Percentiles rank a stretch among this genome's conserved stretches.
phyloP scores from a whole-genome alignment of 1,140 invertebrate genomes.

The Drosophila jambulina region DNA sequence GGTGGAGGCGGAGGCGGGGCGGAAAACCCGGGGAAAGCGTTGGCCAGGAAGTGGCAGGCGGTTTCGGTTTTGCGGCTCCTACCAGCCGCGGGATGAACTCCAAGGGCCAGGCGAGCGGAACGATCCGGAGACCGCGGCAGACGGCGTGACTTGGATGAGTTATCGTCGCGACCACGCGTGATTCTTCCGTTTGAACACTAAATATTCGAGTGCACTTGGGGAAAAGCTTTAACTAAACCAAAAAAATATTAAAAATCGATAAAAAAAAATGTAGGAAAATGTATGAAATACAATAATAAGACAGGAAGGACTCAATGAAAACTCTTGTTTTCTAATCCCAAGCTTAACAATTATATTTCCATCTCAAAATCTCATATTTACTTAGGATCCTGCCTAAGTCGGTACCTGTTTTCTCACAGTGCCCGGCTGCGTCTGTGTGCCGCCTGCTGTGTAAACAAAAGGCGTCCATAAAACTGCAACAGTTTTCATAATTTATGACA shows the following conservation, averaged over 20 bases:
- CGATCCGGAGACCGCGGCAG: constrained; percentile 63
- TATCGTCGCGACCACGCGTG: constrained; percentile 72
- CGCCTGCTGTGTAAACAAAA: constrained; percentile 44
- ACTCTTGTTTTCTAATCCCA: not conserved
- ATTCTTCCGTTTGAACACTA: constrained; percentile 43
- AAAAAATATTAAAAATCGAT: not conserved
- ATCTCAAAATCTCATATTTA: not conserved
- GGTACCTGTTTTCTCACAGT: constrained; percentile 1
- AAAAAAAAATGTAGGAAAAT: not conserved
- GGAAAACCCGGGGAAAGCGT: constrained; percentile 13
- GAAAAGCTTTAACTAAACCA: not conserved
- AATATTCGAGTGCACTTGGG: constrained; percentile 13
- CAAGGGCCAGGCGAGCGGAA: constrained; percentile 53
- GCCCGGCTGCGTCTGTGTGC: constrained; percentile 9
- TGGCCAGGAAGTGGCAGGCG: constrained; percentile 71
- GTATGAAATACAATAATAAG: accelerated
- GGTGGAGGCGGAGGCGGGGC: constrained; percentile 17
- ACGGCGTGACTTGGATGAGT: constrained; percentile 77
- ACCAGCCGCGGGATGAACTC: constrained; percentile 64
- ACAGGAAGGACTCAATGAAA: too few species aligned
- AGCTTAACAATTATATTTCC: too few species aligned
- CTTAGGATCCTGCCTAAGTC: too few species aligned
- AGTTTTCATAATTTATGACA: constrained; percentile 76
- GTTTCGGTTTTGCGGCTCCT: constrained; percentile 33
- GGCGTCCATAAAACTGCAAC: constrained; percentile 53